Base-by-base conservation (phyloP, 1,140 invertebrate genomes). In the Neocloeon triangulifer region DNA sequence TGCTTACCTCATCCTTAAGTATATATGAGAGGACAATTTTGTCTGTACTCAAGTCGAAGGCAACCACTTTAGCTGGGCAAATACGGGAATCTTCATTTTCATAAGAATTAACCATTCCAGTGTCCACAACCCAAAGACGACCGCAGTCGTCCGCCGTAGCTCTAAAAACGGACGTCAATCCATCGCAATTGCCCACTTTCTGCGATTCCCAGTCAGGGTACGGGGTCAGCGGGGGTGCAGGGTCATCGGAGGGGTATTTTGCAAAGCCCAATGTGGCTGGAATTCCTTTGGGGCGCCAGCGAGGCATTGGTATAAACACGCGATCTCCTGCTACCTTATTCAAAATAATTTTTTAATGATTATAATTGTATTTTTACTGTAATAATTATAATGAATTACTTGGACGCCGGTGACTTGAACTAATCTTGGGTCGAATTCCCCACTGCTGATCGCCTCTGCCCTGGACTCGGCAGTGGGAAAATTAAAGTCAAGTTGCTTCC, bases 231-330 rank as follows among this genome's bases (percentile, higher is more conserved):
- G 27, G 3, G 3, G 27, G 3, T 9, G 2, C 20, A 23, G 25
- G 5, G 8, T 14, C 14, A 18, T 17, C 9, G 4, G 50, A 1
- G 58, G 48, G 7, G 59, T 50, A 33, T 60, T 50, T 0, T 65
- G 55, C 48, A 0, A 64, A 63, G 1, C 65, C 59, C 14, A 80
- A 49, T 0, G 73, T 76, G 0, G 63, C 70, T 38, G 64, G 86
- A 34, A 71, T 65, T 32, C 69, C 81, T 46, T 45, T 65, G 16
- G 50, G 42, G 51, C 69, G 88, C 89, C 64, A 94, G 45, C 69
- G 85, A 43, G 65, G 73, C 55, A 29, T 53, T 54, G 18, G 53
- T 53, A 45, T 57, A 52, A 19, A 72, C 65, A 41, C 60, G 70
- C 52, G 56, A 8, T 6, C 17, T 6, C 6, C 17, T n/a, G 16